Conservation (phyloP, 2,113 vertebrate genomes). For the Coregonus clupeaformis region DNA sequence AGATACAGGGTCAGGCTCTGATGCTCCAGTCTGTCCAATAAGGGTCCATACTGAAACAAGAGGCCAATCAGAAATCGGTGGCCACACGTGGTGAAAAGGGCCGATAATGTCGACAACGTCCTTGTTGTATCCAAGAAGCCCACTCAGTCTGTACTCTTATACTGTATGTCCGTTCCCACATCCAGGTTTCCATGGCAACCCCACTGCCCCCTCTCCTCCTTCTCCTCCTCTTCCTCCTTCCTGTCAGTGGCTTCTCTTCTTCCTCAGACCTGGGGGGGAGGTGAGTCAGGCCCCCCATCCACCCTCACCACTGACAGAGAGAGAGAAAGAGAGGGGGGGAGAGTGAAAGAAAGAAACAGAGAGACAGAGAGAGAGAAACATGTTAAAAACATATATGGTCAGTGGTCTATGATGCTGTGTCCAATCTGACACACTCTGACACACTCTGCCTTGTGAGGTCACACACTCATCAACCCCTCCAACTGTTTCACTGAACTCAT, state of each 20-base stretch:
- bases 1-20: constrained; percentile 50
- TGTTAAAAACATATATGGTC: too few species aligned
- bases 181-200: constrained; percentile 16
- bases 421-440: too few species aligned
- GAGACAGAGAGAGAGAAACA: constrained; percentile 31
- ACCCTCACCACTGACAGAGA: constrained; percentile 70
- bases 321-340: constrained; percentile 47
- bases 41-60: constrained; percentile 24
- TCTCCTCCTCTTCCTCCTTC: constrained; percentile 30
- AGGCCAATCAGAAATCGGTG: constrained; percentile 22
- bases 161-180: background rate
- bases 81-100: background rate
- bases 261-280: constrained; percentile 66
- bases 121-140: constrained; percentile 16
- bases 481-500: constrained; percentile 58
- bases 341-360: constrained; percentile 55
- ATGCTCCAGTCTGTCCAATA: constrained; percentile 16
- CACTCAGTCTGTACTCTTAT: constrained; percentile 19
- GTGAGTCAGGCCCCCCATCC: constrained; percentile 65
- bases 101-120: background rate
- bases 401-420: background rate
- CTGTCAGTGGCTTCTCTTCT: background rate
- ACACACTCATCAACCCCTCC: constrained; percentile 25
- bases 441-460: constrained; percentile 43
- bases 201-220: constrained; percentile 16